Evolutionary conservation across 2,888 invertebrate species (phyloP), one percentile per base, ranked within the genome.

Genomic region (Spilarctia lutea): DNA sequence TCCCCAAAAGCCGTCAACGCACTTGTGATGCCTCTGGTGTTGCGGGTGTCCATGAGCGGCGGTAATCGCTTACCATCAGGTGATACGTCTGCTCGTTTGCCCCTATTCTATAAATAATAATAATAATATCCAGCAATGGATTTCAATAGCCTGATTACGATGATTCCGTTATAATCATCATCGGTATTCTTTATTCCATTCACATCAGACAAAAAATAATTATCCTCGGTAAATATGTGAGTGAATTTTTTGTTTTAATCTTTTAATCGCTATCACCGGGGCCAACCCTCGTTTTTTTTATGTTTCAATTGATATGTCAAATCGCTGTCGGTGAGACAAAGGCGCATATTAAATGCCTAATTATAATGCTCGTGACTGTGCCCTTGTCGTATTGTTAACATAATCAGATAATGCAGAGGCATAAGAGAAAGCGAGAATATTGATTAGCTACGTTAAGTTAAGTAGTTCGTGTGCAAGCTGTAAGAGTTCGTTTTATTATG

Each of bases 291-390:
- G 0, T 63, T 30, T 56, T 63, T 18, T 30, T 63, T 30, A 6
- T 16, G 30, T 30, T 30, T 30, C 30, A 30, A 63, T 63, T 63
- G 63, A 63, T 63, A 63, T 30, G 6, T 45, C 18, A 71, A 65
- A 24, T 13, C 73, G 78, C 77, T 75, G 60, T 13, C 77, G 83
- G 77, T 81, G 71, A 66, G 71, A 75, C 81, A 67, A 65, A 30
- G 63, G 73, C 76, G 42, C 65, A 81, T 69, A 75, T 42, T 70
- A 73, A 78, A 74, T 39, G 65, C 30, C 67, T 75, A 65, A 70
- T 75, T 71, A 39, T 71, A 42, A 76, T 73, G 69, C 75, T 24
- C 71, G 70, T 76, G 60, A 75, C 77, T 60, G 75, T 65, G 39
- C 48, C 39, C 74, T 67, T 65, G 48, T 76, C 69, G 33, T 69